phyloP scores from a whole-genome alignment of 2,888 invertebrate genomes.

The Nymphalis polychloros region DNA sequence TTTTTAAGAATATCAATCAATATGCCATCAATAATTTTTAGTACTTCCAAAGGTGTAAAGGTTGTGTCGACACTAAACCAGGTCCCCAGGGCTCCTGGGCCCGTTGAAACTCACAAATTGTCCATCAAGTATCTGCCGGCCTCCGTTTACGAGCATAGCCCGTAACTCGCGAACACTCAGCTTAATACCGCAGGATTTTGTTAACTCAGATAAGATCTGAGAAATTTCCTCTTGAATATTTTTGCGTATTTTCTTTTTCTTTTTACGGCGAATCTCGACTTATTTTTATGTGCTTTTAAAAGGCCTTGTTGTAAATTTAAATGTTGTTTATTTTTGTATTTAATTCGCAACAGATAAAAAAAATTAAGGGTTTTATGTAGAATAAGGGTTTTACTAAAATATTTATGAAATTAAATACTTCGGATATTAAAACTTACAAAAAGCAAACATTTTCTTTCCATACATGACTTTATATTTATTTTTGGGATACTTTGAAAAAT shows the following conservation, averaged over 20 bases:
- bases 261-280: constrained; percentile 21
- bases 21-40: too few species aligned
- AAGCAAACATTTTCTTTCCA: too few species aligned
- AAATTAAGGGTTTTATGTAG: neutral
- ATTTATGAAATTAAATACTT: too few species aligned
- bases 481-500: too few species aligned
- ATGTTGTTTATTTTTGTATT: constrained; percentile 19
- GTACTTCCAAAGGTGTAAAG: constrained; percentile 13
- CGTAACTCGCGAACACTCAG: constrained; percentile 75
- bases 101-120: constrained; percentile 73
- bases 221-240: constrained; percentile 30
- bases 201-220: constrained; percentile 42
- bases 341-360: constrained; percentile 14
- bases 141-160: constrained; percentile 70
- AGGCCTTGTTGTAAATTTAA: constrained; percentile 25
- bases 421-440: too few species aligned
- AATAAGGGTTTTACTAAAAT: neutral
- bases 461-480: too few species aligned
- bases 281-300: constrained; percentile 35
- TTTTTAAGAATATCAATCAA: neutral
- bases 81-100: constrained; percentile 45
- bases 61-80: constrained; percentile 20
- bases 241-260: constrained; percentile 12
- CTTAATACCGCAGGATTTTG: constrained; percentile 69
- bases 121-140: constrained; percentile 77